Percentiles rank a stretch among this genome's conserved stretches.
phyloP scores from a whole-genome alignment of 2,888 invertebrate genomes.

The Pegoplata infirma region DNA sequence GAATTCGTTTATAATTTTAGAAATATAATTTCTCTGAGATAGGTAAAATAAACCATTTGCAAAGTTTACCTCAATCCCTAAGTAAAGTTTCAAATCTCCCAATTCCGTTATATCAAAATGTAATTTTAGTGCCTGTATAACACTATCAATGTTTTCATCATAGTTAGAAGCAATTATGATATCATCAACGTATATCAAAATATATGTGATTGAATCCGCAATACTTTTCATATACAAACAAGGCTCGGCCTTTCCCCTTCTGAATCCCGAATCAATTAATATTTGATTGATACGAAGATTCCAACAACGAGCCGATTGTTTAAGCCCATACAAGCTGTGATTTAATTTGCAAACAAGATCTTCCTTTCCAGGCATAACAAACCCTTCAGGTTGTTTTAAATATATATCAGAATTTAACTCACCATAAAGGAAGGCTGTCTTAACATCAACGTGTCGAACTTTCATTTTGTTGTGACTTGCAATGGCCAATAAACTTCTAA shows the following conservation, averaged over 20 bases:
- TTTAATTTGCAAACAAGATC: slow-evolving; percentile 21
- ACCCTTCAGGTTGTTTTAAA: slow-evolving; percentile 23
- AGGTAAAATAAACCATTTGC: slow-evolving; percentile 21
- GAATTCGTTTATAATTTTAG: slow-evolving; percentile 25
- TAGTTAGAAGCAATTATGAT: slow-evolving; percentile 14
- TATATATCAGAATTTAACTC: slow-evolving; percentile 20
- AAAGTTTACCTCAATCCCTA: slow-evolving; percentile 25
- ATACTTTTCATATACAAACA: slow-evolving; percentile 18
- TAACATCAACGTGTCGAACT: slow-evolving; percentile 28
- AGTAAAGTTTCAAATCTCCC: slow-evolving; percentile 26
- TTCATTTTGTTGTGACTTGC: slow-evolving; percentile 27
- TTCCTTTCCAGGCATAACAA: slow-evolving; percentile 8
- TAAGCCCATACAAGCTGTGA: slow-evolving; percentile 26
- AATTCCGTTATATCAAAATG: slow-evolving; percentile 24
- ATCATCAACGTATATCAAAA: slow-evolving; percentile 40
- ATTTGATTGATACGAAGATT: slow-evolving; percentile 36
- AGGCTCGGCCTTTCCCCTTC: slow-evolving; percentile 29
- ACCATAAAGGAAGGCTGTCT: slow-evolving; percentile 41
- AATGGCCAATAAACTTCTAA: slow-evolving; percentile 24
- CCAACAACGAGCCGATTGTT: slow-evolving; percentile 38
- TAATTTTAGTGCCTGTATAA: slow-evolving; percentile 4
- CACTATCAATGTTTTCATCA: not conserved
- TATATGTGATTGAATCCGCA: slow-evolving; percentile 5
- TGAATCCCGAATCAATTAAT: slow-evolving; percentile 37
- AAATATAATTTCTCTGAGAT: slow-evolving; percentile 21